A percentile compares a stretch with the other conserved stretches of the same genome.
These are phyloP conservation scores for Sapayoa aenigma DNA, from an alignment of 2,113 vertebrate species.

Conservation along the genomic window DNA sequence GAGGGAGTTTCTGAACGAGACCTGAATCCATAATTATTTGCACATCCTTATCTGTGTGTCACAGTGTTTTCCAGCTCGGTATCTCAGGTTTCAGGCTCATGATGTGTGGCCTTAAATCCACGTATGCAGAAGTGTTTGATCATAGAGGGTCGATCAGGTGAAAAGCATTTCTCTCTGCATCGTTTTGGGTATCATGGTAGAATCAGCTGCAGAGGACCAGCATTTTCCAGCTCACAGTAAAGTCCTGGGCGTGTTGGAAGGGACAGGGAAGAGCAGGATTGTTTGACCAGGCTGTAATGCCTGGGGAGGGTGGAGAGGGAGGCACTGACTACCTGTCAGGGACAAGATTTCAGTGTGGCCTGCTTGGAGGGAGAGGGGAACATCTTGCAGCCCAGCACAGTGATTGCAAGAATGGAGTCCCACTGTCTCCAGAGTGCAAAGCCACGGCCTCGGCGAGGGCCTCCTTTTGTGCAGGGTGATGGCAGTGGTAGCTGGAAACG, in stretches of 20 bases:
- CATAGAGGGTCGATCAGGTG: not conserved
- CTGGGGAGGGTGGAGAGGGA: not conserved
- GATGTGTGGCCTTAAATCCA: not conserved
- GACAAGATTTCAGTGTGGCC: not conserved
- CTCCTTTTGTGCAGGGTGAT: not conserved
- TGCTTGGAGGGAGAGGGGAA: not conserved
- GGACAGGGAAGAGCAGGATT: not conserved
- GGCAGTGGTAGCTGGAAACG: not conserved
- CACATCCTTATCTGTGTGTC: not conserved
- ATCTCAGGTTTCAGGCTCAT: not conserved
- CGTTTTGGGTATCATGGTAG: not conserved
- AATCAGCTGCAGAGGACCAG: not conserved
- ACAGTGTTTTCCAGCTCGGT: not conserved
- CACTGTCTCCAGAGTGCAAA: too few relatives aligned
- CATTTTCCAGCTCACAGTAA: not conserved
- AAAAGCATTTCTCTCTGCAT: not conserved
- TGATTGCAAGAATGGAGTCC: not conserved
- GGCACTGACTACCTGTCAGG: not conserved
- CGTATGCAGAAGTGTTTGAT: not conserved
- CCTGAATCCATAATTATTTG: not conserved
- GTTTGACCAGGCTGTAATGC: not conserved
- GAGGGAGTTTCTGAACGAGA: not conserved
- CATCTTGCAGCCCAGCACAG: not conserved
- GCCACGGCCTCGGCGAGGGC: too few relatives aligned
- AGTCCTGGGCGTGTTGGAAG: not conserved